A percentile compares a stretch with the other conserved stretches of the same genome.
Evolutionary conservation across 1,140 invertebrate species (phyloP).

Genomic region (Drosophila athabasca): DNA sequence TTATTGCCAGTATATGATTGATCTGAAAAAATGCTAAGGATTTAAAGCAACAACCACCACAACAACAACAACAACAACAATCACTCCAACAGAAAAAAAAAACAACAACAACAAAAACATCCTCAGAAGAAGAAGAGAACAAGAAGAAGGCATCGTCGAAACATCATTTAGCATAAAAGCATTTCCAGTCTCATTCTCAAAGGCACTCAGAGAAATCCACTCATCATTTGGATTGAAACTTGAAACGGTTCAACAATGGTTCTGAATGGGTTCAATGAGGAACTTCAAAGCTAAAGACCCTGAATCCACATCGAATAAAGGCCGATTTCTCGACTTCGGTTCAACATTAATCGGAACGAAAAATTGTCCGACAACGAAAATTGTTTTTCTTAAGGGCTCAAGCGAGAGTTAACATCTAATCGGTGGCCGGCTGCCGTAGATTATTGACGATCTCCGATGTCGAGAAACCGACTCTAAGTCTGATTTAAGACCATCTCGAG

Average conservation of each 20-base stretch:
- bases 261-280: background rate
- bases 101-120: background rate
- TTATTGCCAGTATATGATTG: constrained; percentile 69
- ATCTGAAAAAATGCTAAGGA: constrained; percentile 25
- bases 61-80: constrained; percentile 18
- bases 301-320: no score
- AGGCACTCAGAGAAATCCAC: background rate
- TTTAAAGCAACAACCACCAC: constrained; percentile 30
- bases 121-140: constrained; percentile 7
- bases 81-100: constrained; percentile 2
- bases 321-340: no score
- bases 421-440: no score
- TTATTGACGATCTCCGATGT: no score
- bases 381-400: no score
- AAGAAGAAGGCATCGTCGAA: constrained; percentile 18
- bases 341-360: no score
- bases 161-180: constrained; percentile 24
- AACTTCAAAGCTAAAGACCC: background rate
- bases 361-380: no score
- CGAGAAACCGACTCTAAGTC: no score
- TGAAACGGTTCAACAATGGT: constrained; percentile 13
- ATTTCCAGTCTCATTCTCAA: constrained; percentile 3
- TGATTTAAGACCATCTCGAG: no score
- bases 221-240: background rate
- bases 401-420: no score